phyloP scores from a whole-genome alignment of 2,888 invertebrate species.

The Philereme vetulata region DNA sequence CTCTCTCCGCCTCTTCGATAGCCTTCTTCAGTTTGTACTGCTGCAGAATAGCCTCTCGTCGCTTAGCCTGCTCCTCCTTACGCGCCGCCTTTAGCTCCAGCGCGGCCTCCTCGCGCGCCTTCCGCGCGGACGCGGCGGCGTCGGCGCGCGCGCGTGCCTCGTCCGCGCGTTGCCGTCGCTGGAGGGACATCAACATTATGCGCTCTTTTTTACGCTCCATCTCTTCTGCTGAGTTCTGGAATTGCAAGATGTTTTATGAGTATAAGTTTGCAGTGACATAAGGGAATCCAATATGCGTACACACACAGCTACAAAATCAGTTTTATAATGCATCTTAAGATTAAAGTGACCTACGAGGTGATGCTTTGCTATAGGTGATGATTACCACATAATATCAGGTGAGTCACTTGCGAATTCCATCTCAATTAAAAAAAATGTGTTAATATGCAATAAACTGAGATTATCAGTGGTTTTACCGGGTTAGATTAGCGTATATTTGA shows the following conservation, averaged over 20 bases:
- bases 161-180: conserved; percentile 95
- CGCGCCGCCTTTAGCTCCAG: conserved; percentile 89
- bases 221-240: conserved; percentile 92
- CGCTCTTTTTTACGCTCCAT: conserved; percentile 97
- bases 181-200: conserved; percentile 94
- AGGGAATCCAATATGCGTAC: too few species aligned
- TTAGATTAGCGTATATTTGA: too few species aligned
- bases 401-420: too few species aligned
- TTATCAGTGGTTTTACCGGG: too few species aligned
- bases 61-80: conserved; percentile 93
- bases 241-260: not conserved
- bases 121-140: conserved; percentile 85
- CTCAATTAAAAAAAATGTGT: too few species aligned
- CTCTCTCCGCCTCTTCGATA: conserved; percentile 94
- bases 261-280: too few species aligned
- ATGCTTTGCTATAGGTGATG: too few species aligned
- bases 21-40: conserved; percentile 97
- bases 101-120: conserved; percentile 90
- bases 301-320: too few species aligned
- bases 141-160: conserved; percentile 93
- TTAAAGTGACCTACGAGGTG: too few species aligned
- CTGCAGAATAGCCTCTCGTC: conserved; percentile 94
- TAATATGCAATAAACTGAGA: too few species aligned
- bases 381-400: too few species aligned
- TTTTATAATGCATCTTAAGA: too few species aligned